Evolutionary conservation across 2,797 vertebrate species (phyloP).

Genomic region (Urosaurus nigricauda): DNA sequence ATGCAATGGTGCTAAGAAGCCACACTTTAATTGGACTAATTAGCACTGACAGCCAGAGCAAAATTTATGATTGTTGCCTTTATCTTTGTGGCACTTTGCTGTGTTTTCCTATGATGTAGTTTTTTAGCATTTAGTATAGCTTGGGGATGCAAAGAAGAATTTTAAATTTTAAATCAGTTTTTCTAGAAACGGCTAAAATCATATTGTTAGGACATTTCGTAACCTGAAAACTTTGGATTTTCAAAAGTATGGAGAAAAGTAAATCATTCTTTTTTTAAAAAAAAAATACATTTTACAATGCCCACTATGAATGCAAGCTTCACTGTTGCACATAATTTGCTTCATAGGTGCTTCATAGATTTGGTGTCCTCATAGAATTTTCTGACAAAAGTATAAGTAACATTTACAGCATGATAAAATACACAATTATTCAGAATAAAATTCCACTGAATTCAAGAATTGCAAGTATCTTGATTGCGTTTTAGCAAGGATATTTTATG

Average conservation of each 20-base stretch:
- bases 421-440: background rate
- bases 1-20: background rate
- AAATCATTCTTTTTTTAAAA: background rate
- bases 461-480: background rate
- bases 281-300: slow-evolving; percentile 1
- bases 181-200: background rate
- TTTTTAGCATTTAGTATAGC: background rate
- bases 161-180: background rate
- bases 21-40: background rate
- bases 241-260: background rate
- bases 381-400: background rate
- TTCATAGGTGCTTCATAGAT: background rate
- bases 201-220: background rate
- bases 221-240: background rate
- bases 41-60: background rate
- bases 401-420: background rate
- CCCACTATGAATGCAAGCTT: background rate
- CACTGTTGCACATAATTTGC: background rate
- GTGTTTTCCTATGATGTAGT: background rate
- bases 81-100: background rate
- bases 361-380: background rate
- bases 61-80: background rate
- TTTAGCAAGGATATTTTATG: background rate
- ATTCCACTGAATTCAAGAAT: background rate
- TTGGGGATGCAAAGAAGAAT: background rate